These are phyloP conservation scores for Coenonympha glycerion DNA, from an alignment of 2,888 invertebrate species.

Conservation along the genomic window DNA sequence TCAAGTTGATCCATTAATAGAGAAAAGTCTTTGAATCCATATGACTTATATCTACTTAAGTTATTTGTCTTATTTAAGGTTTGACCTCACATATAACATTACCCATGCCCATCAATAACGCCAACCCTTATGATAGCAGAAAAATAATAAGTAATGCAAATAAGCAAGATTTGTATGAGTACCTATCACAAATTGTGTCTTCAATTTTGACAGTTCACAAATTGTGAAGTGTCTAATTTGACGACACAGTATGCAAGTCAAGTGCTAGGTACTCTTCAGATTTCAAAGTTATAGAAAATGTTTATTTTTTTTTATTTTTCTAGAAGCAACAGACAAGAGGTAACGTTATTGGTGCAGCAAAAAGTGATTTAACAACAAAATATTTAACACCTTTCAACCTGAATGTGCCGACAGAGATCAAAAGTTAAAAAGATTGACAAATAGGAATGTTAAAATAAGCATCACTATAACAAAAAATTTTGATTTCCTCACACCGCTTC, in stretches of 20 bases:
- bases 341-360: conserved; percentile 9
- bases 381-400: conserved; percentile 16
- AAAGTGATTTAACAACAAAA: conserved; percentile 15
- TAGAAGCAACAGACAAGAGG: background rate
- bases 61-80: conserved; percentile 12
- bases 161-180: background rate
- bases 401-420: conserved; percentile 15
- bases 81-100: conserved; percentile 5
- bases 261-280: background rate
- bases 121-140: conserved; percentile 1
- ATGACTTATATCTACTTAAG: conserved; percentile 20
- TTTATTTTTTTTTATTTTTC: background rate
- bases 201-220: background rate
- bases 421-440: conserved; percentile 14
- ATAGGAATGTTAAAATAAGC: conserved; percentile 21
- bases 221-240: background rate
- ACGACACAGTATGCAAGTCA: background rate
- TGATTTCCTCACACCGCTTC: conserved; percentile 59
- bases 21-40: conserved; percentile 14
- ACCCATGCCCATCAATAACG: conserved; percentile 20
- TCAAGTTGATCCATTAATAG: conserved; percentile 37
- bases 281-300: background rate
- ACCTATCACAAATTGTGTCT: too few relatives aligned
- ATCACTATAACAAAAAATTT: conserved; percentile 24
- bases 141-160: background rate